Base-by-base conservation (phyloP, 1,140 invertebrate genomes). In the Heliconius melpomene region DNA sequence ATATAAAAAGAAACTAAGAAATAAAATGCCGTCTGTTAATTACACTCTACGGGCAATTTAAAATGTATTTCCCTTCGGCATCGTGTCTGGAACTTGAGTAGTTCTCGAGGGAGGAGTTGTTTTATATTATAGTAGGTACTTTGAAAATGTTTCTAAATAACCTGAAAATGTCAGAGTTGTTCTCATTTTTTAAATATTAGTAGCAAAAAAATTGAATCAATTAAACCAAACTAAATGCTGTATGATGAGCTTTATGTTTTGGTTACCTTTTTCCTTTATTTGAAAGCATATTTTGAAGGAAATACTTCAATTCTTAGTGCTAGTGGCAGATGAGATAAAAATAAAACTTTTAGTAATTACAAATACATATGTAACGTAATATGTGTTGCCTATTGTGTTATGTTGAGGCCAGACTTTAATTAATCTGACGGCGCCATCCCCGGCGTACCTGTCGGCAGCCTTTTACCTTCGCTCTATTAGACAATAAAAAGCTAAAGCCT, bases 401-500 rank as follows among this genome's bases (percentile, higher is more conserved):
- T 29, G 46, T 73, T 81, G 75, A 71, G 57, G 54, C 80, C 85
- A 87, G 85, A 88, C 83, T 84, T 74, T 88, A 89, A 90, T 90
- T 88, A 90, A 88, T 83, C 73, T 82, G 84, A 85, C 88, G 91
- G 92, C 92, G 91, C 92, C 92, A 90, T 88, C 86, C 75, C 75
- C 74, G 78, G 72, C 86, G 82, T 91, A 93, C 91, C 93, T 93
- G 93, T 93, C 90, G 91, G 91, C 87, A 82, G 83, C 79, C 90
- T 87, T 82, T 84, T 80, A 75, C 81, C 86, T 85, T 72, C 86
- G 86, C 84, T 93, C 92, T 94, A 93, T 93, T 94, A 94, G 89
- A 92, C 90, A 93, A 91, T 92, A 94, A 93, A 94, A 92, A 92
- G 86, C 87, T 90, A 93, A 93, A 90, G 90, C 86, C 85, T 91